Evolutionary conservation across 2,888 invertebrate genomes (phyloP).

Genomic region (Geophilus truncorum): DNA sequence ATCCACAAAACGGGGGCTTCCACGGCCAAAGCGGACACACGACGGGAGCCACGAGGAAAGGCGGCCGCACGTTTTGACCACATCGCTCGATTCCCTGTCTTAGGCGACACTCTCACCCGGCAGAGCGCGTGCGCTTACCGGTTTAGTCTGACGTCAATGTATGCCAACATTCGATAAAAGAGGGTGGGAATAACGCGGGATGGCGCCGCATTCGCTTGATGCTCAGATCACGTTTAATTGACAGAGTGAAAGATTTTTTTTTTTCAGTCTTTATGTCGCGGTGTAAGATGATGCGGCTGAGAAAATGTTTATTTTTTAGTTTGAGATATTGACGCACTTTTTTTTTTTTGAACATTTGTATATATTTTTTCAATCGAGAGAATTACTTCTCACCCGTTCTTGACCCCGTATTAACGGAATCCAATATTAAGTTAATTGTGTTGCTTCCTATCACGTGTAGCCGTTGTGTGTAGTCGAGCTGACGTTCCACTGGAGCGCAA

Average conservation of each 20-base stretch:
- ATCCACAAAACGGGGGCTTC: not conserved
- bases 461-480: not conserved
- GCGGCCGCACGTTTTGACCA: slow-evolving; percentile 17
- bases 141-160: not conserved
- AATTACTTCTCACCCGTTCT: not conserved
- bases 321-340: not conserved
- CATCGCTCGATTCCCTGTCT: slow-evolving; percentile 1
- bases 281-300: not conserved
- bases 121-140: slow-evolving; percentile 22
- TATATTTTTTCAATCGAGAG: not conserved
- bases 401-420: not conserved
- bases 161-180: not conserved
- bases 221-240: not conserved
- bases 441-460: slow-evolving; percentile 19
- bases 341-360: not conserved
- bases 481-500: not conserved
- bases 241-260: not conserved
- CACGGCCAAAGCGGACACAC: not conserved
- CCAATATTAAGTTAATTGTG: slow-evolving; percentile 9
- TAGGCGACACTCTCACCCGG: not conserved
- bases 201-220: not conserved
- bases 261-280: not conserved
- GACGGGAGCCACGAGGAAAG: slow-evolving; percentile 18
- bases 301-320: not conserved
- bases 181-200: not conserved